A percentile compares a stretch with the other conserved stretches of the same genome.
Evolutionary conservation across 2,113 vertebrate genomes (phyloP).

Genomic region (Chrysemys picta): DNA sequence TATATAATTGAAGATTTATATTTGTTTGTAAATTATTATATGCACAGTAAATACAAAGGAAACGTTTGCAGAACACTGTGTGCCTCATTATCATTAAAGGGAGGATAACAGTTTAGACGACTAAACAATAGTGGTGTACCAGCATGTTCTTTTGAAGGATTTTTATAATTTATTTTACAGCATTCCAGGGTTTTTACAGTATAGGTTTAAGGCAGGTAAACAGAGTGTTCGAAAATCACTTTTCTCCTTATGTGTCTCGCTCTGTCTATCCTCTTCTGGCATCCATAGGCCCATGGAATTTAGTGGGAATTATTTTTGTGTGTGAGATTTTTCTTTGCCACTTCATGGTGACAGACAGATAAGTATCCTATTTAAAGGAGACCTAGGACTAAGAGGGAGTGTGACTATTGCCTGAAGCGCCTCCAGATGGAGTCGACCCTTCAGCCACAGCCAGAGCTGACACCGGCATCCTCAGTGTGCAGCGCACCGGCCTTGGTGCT

Average conservation of each 20-base stretch:
- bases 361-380: too few species aligned
- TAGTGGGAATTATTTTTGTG: not conserved
- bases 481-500: too few species aligned
- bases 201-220: not conserved
- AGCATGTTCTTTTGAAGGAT: not conserved
- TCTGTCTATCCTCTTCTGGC: not conserved
- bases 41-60: not conserved
- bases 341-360: not conserved
- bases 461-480: too few species aligned
- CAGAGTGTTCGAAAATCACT: not conserved
- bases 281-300: not conserved
- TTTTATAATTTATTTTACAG: not conserved
- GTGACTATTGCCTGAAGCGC: too few species aligned
- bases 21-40: not conserved
- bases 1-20: accelerated
- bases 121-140: not conserved
- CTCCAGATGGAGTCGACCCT: too few species aligned
- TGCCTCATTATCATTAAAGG: not conserved
- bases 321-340: not conserved
- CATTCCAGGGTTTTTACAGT: not conserved
- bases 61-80: not conserved
- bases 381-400: too few species aligned
- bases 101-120: not conserved
- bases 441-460: too few species aligned
- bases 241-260: not conserved